Evolutionary conservation across 2,797 vertebrate species (phyloP).

Genomic region (Thalassophryne amazonica): DNA sequence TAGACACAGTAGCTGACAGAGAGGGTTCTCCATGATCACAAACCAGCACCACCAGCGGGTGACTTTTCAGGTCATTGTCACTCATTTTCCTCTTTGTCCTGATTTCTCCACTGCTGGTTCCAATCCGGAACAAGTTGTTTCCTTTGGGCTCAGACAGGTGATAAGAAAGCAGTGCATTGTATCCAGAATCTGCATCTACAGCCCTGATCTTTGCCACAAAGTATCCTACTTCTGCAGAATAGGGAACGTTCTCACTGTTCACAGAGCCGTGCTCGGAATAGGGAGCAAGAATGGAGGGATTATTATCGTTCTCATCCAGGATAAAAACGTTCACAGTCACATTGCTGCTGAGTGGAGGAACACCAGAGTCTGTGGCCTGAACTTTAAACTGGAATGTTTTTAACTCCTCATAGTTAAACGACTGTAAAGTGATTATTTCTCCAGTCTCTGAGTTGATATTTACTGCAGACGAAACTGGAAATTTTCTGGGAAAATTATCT

Average conservation of each 20-base stretch:
- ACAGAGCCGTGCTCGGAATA: conserved; percentile 82
- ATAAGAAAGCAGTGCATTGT: conserved; percentile 66
- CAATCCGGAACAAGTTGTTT: conserved; percentile 58
- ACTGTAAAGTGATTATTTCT: conserved; percentile 5
- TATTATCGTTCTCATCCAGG: conserved; percentile 68
- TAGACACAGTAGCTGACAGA: conserved; percentile 49
- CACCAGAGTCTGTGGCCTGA: conserved; percentile 67
- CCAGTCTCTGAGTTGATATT: conserved; percentile 67
- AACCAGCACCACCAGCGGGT: conserved; percentile 60
- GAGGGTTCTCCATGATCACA: conserved; percentile 65
- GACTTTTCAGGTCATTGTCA: conserved; percentile 58
- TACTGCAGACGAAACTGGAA: conserved; percentile 34
- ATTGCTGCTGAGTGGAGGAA: conserved; percentile 62
- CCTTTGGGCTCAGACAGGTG: conserved; percentile 57
- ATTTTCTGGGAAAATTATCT: conserved; percentile 8
- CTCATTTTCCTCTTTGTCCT: conserved; percentile 62
- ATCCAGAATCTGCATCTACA: conserved; percentile 65
- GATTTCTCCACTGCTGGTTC: conserved; percentile 61
- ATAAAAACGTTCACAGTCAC: conserved; percentile 61
- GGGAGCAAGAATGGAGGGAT: conserved; percentile 62
- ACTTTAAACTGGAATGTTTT: conserved; percentile 54
- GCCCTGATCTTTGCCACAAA: conserved; percentile 65
- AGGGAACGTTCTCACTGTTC: conserved; percentile 78
- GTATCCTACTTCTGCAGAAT: conserved; percentile 63
- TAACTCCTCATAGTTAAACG: conserved; percentile 63